Conservation (phyloP, 2,797 vertebrate species). For the Acanthurus tractus region DNA sequence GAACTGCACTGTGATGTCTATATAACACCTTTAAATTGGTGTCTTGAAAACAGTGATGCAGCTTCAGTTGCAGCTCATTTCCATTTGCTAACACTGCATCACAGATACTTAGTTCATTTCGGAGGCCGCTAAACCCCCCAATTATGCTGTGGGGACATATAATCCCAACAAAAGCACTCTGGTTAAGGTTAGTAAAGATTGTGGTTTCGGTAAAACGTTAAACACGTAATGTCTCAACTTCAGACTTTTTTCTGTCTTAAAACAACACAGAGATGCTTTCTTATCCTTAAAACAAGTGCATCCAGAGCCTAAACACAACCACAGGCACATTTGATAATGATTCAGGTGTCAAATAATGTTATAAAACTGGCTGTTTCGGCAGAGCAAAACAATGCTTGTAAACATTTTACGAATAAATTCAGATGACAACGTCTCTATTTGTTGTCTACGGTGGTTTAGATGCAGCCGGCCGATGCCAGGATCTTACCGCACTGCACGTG, state of each 20-base stretch:
- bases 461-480: not conserved
- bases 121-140: too few relatives aligned
- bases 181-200: too few relatives aligned
- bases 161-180: too few relatives aligned
- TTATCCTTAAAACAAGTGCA: not conserved
- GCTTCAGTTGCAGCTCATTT: too few relatives aligned
- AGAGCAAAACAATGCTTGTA: not conserved
- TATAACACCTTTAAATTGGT: too few relatives aligned
- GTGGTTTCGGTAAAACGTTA: too few relatives aligned
- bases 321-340: not conserved
- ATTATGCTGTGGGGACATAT: too few relatives aligned
- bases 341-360: too few relatives aligned
- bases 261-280: not conserved
- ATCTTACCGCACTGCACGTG: slow-evolving; percentile 7
- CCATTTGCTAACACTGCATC: too few relatives aligned
- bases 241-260: not conserved
- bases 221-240: not conserved
- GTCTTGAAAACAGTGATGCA: too few relatives aligned
- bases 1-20: too few relatives aligned
- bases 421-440: not conserved
- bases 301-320: not conserved
- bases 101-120: too few relatives aligned
- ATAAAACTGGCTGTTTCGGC: not conserved
- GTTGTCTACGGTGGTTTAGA: not conserved
- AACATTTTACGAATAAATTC: not conserved